Evolutionary conservation across 2,888 invertebrate genomes (phyloP).

Genomic region (Pasiphila rectangulata): DNA sequence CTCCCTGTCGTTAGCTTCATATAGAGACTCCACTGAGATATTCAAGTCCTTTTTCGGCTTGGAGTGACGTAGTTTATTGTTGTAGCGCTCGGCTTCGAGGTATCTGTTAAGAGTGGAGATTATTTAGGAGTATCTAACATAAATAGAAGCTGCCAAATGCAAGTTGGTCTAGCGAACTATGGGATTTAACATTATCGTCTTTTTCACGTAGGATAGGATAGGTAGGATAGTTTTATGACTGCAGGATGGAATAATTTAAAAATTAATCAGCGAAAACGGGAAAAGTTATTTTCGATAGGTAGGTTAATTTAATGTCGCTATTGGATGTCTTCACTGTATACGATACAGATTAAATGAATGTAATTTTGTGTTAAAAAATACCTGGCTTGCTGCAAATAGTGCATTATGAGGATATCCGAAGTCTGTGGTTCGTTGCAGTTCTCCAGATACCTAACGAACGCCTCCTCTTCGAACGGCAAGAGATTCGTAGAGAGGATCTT

Average conservation of each 20-base stretch:
- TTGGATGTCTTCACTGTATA: too few species aligned
- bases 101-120: constrained; percentile 54
- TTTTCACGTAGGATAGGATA: too few species aligned
- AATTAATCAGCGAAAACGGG: too few species aligned
- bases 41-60: constrained; percentile 60
- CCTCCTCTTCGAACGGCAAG: constrained; percentile 83
- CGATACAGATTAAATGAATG: too few species aligned
- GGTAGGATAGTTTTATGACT: too few species aligned
- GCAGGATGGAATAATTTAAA: too few species aligned
- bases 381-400: constrained; percentile 83
- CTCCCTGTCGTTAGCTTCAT: constrained; percentile 48
- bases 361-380: too few species aligned
- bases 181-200: too few species aligned
- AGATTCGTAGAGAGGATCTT: constrained; percentile 83
- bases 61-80: constrained; percentile 53
- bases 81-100: constrained; percentile 79
- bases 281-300: too few species aligned
- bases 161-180: too few species aligned
- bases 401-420: constrained; percentile 85
- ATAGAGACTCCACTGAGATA: constrained; percentile 52
- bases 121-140: neutral
- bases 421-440: constrained; percentile 78
- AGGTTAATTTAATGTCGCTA: too few species aligned
- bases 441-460: constrained; percentile 84
- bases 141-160: too few species aligned